Percentiles rank a stretch among this genome's conserved stretches.
These are phyloP conservation scores for Lycaena phlaeas DNA, from an alignment of 2,888 invertebrate genomes.

Conservation along the genomic window DNA sequence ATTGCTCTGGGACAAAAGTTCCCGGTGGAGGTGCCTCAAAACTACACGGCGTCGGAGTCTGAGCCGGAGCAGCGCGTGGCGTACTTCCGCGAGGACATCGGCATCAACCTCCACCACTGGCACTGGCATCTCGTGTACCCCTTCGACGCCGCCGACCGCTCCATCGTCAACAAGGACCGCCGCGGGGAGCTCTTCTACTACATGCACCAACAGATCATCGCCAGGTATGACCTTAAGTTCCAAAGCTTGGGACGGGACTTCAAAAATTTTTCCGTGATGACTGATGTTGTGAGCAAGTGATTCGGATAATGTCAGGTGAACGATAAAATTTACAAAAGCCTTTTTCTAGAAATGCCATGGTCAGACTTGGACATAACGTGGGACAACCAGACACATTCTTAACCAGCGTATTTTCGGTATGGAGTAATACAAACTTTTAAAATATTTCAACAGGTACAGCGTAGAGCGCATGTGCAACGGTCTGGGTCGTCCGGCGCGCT, in stretches of 20 bases:
- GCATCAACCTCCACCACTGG: slow-evolving; percentile 92
- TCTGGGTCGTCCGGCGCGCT: slow-evolving; percentile 70
- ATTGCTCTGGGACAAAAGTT: too few species aligned
- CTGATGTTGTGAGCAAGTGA: too few species aligned
- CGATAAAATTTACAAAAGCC: too few species aligned
- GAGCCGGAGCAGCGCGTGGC: slow-evolving; percentile 87
- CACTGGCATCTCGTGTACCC: slow-evolving; percentile 94
- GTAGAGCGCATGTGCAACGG: slow-evolving; percentile 81
- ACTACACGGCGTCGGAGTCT: slow-evolving; percentile 81
- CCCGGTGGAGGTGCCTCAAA: slow-evolving; percentile 78
- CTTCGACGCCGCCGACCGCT: slow-evolving; percentile 75
- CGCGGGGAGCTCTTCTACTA: slow-evolving; percentile 86
- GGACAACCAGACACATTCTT: too few species aligned
- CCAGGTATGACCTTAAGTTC: slow-evolving; percentile 55
- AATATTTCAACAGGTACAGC: background rate
- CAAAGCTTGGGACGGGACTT: too few species aligned
- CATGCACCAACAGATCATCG: slow-evolving; percentile 82
- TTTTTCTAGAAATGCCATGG: too few species aligned
- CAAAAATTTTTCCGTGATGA: too few species aligned
- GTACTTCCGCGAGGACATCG: slow-evolving; percentile 89
- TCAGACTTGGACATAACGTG: too few species aligned
- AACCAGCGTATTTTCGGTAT: too few species aligned
- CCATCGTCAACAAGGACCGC: slow-evolving; percentile 79
- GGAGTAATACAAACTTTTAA: too few species aligned
- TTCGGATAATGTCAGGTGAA: too few species aligned